Percentiles rank a stretch among this genome's conserved stretches.
phyloP scores from a whole-genome alignment of 1,140 invertebrate genomes.

The Lordiphosa collinella region DNA sequence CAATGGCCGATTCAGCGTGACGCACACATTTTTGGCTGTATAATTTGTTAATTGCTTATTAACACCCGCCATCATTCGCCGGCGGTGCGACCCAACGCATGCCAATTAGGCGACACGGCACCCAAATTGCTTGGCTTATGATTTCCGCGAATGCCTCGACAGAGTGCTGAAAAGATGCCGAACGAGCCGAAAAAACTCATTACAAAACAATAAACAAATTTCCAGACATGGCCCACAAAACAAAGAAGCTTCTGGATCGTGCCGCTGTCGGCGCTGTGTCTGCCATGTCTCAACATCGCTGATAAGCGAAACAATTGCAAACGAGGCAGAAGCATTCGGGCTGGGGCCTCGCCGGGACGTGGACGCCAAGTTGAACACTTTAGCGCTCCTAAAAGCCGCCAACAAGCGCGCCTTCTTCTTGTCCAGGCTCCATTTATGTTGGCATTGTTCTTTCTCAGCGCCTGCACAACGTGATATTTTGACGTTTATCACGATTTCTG shows the following conservation, averaged over 20 bases:
- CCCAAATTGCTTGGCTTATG: conserved; percentile 68
- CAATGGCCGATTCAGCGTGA: conserved; percentile 37
- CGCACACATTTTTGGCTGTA: conserved; percentile 35
- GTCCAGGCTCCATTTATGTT: conserved; percentile 9
- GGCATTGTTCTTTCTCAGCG: conserved; percentile 60
- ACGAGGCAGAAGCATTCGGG: conserved; percentile 8
- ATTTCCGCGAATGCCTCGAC: conserved; percentile 60
- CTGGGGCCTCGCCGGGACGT: conserved; percentile 18
- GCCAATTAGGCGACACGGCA: conserved; percentile 66
- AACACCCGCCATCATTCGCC: conserved; percentile 10
- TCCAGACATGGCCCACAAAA: conserved; percentile 62
- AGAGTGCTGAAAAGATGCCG: conserved; percentile 52
- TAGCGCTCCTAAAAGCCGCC: conserved; percentile 72
- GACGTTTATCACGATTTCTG: conserved; percentile 76
- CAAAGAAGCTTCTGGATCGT: conserved; percentile 66
- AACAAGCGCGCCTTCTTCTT: conserved; percentile 51
- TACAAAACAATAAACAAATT: conserved; percentile 78
- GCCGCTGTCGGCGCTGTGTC: conserved; percentile 66
- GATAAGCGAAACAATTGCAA: conserved; percentile 74
- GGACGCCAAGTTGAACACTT: conserved; percentile 72
- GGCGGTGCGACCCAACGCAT: neutral
- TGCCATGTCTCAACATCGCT: conserved; percentile 66
- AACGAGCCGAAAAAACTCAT: conserved; percentile 54
- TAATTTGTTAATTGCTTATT: conserved; percentile 40
- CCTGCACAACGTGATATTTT: conserved; percentile 68